Conservation (phyloP, 2,888 invertebrate genomes). For the Tenthredo distinguenda region DNA sequence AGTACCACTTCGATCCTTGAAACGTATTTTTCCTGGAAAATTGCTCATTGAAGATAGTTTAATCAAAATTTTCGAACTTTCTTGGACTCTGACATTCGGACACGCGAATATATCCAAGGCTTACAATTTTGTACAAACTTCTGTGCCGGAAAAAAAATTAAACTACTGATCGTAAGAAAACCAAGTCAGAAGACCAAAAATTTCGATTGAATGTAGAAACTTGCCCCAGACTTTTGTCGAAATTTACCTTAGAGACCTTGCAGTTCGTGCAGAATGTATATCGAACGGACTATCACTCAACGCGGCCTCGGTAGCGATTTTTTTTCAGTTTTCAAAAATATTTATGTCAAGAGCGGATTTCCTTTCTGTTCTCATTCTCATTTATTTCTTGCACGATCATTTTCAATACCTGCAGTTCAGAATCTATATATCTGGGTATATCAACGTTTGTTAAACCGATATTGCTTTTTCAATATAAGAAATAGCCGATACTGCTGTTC, state of each 20-base stretch:
- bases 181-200: too few species aligned
- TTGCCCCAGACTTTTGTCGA: background rate
- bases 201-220: background rate
- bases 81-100: too few species aligned
- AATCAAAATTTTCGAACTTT: background rate
- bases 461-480: background rate
- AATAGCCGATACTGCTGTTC: background rate
- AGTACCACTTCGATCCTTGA: too few species aligned
- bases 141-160: too few species aligned
- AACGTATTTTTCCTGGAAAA: too few species aligned
- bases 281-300: background rate
- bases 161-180: too few species aligned
- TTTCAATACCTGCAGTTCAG: background rate
- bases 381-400: background rate
- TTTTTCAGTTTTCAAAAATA: conserved; percentile 26
- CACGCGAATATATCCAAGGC: too few species aligned
- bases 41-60: too few species aligned
- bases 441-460: background rate
- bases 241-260: background rate
- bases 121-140: too few species aligned
- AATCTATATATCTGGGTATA: background rate
- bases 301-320: background rate
- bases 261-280: background rate
- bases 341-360: conserved; percentile 2
- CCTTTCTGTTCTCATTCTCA: conserved; percentile 13